phyloP scores from a whole-genome alignment of 2,113 vertebrate genomes.

The Pungitius pungitius region DNA sequence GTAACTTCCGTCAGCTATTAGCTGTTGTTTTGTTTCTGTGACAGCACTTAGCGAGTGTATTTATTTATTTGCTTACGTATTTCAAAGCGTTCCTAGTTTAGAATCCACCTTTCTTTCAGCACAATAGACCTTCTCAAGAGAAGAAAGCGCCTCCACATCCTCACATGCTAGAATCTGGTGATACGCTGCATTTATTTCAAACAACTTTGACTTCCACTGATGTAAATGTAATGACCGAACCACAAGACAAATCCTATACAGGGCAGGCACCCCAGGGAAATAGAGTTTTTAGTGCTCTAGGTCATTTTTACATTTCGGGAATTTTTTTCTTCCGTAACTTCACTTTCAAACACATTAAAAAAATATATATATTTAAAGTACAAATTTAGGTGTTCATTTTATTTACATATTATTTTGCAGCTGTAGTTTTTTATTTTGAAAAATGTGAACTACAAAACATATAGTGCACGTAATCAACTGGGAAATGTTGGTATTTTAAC shows the following conservation, averaged over 20 bases:
- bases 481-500: not conserved
- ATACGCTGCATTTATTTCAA: slow-evolving; percentile 6
- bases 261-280: not conserved
- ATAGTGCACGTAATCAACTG: not conserved
- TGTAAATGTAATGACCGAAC: slow-evolving; percentile 16
- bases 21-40: not conserved
- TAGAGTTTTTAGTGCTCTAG: too few species aligned
- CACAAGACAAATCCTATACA: slow-evolving; percentile 21
- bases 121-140: slow-evolving; percentile 6
- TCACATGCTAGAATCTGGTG: not conserved
- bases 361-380: not conserved
- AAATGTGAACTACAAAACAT: not conserved
- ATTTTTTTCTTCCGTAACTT: not conserved
- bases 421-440: not conserved
- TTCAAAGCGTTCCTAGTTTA: slow-evolving; percentile 3
- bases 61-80: slow-evolving; percentile 16
- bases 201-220: not conserved
- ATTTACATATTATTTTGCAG: not conserved
- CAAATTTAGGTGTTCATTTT: not conserved
- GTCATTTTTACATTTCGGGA: not conserved
- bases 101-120: not conserved
- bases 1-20: not conserved
- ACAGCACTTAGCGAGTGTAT: not conserved
- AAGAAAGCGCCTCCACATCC: not conserved
- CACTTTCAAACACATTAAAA: not conserved